Percentiles rank a stretch among this genome's conserved stretches.
Evolutionary conservation across 2,888 invertebrate species (phyloP).

Genomic region (Scaptomyza polygonia): DNA sequence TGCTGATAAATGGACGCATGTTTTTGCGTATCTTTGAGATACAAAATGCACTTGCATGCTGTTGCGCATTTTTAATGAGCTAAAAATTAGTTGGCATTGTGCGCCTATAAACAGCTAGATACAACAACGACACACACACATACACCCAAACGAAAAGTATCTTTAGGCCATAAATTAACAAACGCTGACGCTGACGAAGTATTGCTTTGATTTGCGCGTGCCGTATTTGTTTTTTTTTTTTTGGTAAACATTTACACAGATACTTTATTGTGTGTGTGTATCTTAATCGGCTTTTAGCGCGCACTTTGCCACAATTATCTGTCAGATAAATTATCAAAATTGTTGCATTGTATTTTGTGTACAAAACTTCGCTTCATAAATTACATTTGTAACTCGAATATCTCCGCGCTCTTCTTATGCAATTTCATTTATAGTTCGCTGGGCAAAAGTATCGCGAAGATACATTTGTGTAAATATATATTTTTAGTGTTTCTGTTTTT

Average conservation of each 20-base stretch:
- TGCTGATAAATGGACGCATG: conserved; percentile 71
- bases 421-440: conserved; percentile 11
- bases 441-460: conserved; percentile 43
- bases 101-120: conserved; percentile 24
- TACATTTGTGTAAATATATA: conserved; percentile 15
- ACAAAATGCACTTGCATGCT: conserved; percentile 57
- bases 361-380: conserved; percentile 27
- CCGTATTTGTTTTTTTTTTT: conserved; percentile 21
- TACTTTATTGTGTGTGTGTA: conserved; percentile 32
- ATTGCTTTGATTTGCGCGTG: conserved; percentile 41
- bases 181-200: conserved; percentile 40
- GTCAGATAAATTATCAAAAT: conserved; percentile 67
- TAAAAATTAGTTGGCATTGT: conserved; percentile 74
- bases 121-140: too few species aligned
- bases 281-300: conserved; percentile 46
- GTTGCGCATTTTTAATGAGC: conserved; percentile 74
- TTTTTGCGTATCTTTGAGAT: conserved; percentile 70
- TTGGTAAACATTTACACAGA: conserved; percentile 24
- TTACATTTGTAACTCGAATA: conserved; percentile 13
- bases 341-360: too few species aligned
- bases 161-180: conserved; percentile 57
- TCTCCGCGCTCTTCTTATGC: background rate
- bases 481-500: conserved; percentile 46
- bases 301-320: conserved; percentile 53
- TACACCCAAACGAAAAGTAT: conserved; percentile 25